These are phyloP conservation scores for Ruditapes philippinarum DNA, from an alignment of 1,140 invertebrate genomes.

Conservation along the genomic window DNA sequence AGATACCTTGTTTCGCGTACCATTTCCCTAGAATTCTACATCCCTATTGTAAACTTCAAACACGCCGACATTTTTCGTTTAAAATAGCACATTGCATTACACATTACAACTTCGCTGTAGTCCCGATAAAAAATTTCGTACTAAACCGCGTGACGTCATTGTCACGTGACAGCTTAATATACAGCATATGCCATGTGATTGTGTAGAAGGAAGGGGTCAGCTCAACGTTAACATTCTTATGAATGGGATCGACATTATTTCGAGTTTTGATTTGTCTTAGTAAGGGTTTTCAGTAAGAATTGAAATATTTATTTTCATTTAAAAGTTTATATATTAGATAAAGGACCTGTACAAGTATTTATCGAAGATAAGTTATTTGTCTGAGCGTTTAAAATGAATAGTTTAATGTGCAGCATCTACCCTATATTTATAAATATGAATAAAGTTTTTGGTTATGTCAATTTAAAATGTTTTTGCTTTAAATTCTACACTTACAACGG, in stretches of 20 bases:
- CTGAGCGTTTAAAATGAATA: too few relatives aligned
- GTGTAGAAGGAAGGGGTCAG: constrained; percentile 51
- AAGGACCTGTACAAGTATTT: too few relatives aligned
- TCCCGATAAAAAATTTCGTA: constrained; percentile 66
- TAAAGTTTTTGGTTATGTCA: too few relatives aligned
- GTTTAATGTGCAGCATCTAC: too few relatives aligned
- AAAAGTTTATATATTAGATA: too few relatives aligned
- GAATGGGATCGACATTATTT: neutral
- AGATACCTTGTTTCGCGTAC: constrained; percentile 99
- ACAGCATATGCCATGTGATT: constrained; percentile 65
- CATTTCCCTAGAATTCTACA: constrained; percentile 89
- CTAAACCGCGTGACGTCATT: constrained; percentile 74
- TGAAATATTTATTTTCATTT: too few relatives aligned
- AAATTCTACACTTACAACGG: too few relatives aligned
- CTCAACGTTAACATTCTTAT: constrained; percentile 51
- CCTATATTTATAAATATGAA: too few relatives aligned
- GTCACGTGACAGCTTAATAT: constrained; percentile 61
- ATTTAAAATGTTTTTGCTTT: too few relatives aligned
- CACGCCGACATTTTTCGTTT: constrained; percentile 70
- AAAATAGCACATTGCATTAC: constrained; percentile 71
- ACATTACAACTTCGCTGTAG: constrained; percentile 68
- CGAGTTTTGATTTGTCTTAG: too few relatives aligned
- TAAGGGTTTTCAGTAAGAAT: too few relatives aligned
- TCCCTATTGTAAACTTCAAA: constrained; percentile 74
- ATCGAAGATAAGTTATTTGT: too few relatives aligned